Evolutionary conservation across 1,140 invertebrate genomes (phyloP).

Genomic region (Leptinotarsa defecta): DNA sequence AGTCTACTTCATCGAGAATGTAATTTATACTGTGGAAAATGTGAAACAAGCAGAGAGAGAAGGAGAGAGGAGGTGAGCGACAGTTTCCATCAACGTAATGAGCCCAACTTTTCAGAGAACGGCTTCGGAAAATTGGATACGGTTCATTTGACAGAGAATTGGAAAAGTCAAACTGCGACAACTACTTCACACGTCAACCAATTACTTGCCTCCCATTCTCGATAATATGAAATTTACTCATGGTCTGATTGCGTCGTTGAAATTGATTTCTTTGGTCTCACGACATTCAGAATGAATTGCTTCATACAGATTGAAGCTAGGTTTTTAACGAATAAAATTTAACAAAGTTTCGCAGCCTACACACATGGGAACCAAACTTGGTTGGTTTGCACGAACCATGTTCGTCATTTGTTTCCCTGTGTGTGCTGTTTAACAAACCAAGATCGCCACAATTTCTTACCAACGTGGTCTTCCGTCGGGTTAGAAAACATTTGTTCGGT

Average conservation of each 20-base stretch:
- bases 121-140: conserved; percentile 27
- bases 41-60: not conserved
- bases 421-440: too few relatives aligned
- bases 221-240: conserved; percentile 24
- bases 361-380: too few relatives aligned
- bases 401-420: too few relatives aligned
- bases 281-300: not conserved
- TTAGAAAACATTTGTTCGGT: too few relatives aligned
- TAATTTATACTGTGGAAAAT: conserved; percentile 4
- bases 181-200: conserved; percentile 23
- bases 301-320: too few relatives aligned
- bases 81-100: conserved; percentile 24
- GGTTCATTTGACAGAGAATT: conserved; percentile 26
- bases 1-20: conserved; percentile 8
- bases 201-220: conserved; percentile 14
- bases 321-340: too few relatives aligned
- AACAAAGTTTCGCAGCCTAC: too few relatives aligned
- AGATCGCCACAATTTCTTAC: too few relatives aligned
- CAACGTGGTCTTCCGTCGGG: too few relatives aligned
- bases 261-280: conserved; percentile 1
- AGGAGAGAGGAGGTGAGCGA: not conserved
- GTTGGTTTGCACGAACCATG: too few relatives aligned
- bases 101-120: conserved; percentile 25
- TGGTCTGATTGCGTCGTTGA: not conserved
- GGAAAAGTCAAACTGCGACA: conserved; percentile 24